Conservation (phyloP, 2,113 vertebrate species). For the Hydrochoerus hydrochaeris region DNA sequence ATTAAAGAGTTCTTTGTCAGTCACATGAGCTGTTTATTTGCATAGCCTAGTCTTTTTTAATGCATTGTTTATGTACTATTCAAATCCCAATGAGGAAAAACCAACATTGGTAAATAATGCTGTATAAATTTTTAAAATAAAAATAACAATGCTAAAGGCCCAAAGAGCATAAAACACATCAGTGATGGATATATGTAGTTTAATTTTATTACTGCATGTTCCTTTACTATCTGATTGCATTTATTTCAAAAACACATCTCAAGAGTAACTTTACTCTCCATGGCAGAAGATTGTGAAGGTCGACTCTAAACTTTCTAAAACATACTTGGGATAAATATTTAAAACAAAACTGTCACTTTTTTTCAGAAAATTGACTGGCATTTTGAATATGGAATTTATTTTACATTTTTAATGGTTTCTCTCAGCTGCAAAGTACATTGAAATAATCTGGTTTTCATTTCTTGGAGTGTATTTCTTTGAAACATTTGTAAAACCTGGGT, state of each 20-base stretch:
- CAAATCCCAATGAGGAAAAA: constrained; percentile 66
- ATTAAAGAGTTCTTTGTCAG: constrained; percentile 7
- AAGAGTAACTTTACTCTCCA: neutral
- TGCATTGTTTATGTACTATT: constrained; percentile 48
- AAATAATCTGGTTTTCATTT: constrained; percentile 64
- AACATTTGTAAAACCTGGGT: constrained; percentile 77
- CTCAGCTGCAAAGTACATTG: constrained; percentile 48
- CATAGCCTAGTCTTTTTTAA: constrained; percentile 1
- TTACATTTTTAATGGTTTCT: constrained; percentile 57
- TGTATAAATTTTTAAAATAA: constrained; percentile 38
- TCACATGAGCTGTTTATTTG: neutral
- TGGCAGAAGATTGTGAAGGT: constrained; percentile 3
- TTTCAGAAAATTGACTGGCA: neutral
- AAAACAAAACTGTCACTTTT: constrained; percentile 20
- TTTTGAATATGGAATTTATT: constrained; percentile 54
- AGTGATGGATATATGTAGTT: constrained; percentile 33
- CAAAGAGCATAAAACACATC: neutral
- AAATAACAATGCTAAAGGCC: constrained; percentile 42
- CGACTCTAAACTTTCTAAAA: constrained; percentile 47
- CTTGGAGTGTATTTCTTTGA: constrained; percentile 58
- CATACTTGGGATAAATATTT: constrained; percentile 46
- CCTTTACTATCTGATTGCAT: constrained; percentile 39
- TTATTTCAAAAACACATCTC: constrained; percentile 59
- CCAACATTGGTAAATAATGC: constrained; percentile 15
- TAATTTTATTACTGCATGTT: neutral